phyloP scores from a whole-genome alignment of 2,888 invertebrate genomes.

The Athalia rosae region DNA sequence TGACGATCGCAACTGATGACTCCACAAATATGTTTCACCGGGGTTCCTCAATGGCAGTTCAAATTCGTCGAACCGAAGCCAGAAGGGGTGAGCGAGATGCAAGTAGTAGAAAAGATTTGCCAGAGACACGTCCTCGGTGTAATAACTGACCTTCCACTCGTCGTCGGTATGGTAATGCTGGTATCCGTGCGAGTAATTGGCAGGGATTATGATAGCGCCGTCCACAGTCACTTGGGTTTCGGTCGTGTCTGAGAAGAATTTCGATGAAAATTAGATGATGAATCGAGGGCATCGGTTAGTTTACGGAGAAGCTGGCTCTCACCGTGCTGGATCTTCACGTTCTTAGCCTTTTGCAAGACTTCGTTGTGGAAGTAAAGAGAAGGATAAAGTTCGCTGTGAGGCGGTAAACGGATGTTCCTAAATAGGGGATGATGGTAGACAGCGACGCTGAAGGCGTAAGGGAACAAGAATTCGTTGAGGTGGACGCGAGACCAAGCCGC shows the following conservation, averaged over 20 bases:
- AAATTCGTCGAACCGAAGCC: slow-evolving; percentile 77
- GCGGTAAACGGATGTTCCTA: slow-evolving; percentile 78
- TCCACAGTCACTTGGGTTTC: slow-evolving; percentile 51
- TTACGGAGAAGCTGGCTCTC: slow-evolving; percentile 19
- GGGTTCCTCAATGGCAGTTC: slow-evolving; percentile 76
- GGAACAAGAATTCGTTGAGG: slow-evolving; percentile 79
- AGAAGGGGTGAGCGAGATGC: slow-evolving; percentile 79
- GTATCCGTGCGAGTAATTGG: slow-evolving; percentile 77
- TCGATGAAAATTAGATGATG: background rate
- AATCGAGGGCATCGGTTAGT: background rate
- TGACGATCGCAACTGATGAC: slow-evolving; percentile 81
- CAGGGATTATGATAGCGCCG: slow-evolving; percentile 76
- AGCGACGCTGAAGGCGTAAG: slow-evolving; percentile 79
- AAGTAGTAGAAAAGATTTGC: slow-evolving; percentile 81
- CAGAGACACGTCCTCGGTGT: slow-evolving; percentile 83
- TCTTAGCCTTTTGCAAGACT: slow-evolving; percentile 70
- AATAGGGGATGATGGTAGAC: slow-evolving; percentile 78
- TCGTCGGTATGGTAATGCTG: slow-evolving; percentile 73
- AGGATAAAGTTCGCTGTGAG: slow-evolving; percentile 82
- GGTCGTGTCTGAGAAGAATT: slow-evolving; percentile 9
- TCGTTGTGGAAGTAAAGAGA: slow-evolving; percentile 79
- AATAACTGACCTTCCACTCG: slow-evolving; percentile 80
- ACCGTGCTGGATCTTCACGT: background rate
- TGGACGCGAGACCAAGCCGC: slow-evolving; percentile 77
- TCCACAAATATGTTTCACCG: slow-evolving; percentile 80